Percentiles rank a stretch among this genome's conserved stretches.
Evolutionary conservation across 2,888 invertebrate species (phyloP).

Genomic region (Trisateles emortualis): DNA sequence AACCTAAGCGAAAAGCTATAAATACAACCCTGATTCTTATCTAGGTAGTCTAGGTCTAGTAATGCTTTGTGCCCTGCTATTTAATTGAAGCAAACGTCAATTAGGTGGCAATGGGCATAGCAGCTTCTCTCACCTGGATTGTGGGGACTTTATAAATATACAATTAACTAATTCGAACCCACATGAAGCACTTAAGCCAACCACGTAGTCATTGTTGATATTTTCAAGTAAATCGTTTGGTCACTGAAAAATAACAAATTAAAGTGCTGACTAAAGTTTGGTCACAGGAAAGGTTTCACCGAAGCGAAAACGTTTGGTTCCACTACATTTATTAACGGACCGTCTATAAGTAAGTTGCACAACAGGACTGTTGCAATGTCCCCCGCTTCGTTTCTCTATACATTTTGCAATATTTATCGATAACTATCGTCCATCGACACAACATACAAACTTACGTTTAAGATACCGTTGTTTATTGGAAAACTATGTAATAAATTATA

Average conservation of each 20-base stretch:
- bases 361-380: slow-evolving; percentile 65
- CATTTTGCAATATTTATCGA: slow-evolving; percentile 52
- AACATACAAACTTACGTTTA: slow-evolving; percentile 17
- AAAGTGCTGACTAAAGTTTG: slow-evolving; percentile 8
- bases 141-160: no score
- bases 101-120: no score
- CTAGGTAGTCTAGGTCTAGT: no score
- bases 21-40: no score
- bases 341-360: slow-evolving; percentile 59
- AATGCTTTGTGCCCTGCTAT: no score
- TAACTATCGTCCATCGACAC: slow-evolving; percentile 18
- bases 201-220: no score
- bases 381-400: slow-evolving; percentile 50
- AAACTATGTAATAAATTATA: slow-evolving; percentile 4
- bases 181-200: no score
- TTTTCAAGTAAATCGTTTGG: slow-evolving; percentile 2
- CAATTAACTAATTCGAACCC: no score
- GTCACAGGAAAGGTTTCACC: slow-evolving; percentile 30
- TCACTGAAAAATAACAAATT: neutral
- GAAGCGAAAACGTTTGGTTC: slow-evolving; percentile 54
- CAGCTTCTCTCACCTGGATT: no score
- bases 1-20: no score
- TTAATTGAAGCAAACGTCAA: no score
- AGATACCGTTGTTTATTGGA: slow-evolving; percentile 27
- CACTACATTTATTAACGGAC: slow-evolving; percentile 63